Percentiles rank a stretch among this genome's conserved stretches.
Conservation (phyloP, 2,113 vertebrate species). For the Periophthalmodon schlosseri region DNA sequence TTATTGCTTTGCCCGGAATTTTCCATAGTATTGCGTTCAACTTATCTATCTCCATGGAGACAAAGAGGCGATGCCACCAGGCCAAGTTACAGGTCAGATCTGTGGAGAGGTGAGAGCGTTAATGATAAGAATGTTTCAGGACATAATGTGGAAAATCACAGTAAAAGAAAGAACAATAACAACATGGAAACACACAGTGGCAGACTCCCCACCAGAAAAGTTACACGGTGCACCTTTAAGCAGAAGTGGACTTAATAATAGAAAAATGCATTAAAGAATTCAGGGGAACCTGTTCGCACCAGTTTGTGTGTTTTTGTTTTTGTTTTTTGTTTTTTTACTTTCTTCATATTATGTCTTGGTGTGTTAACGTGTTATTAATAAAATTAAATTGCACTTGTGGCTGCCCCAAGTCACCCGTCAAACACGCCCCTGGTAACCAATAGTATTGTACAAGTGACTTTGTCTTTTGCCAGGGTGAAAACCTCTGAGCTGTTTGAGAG, state of each 20-base stretch:
- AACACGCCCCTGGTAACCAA: neutral
- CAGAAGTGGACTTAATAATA: neutral
- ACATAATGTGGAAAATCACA: too few relatives aligned
- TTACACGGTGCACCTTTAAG: neutral
- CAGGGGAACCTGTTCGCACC: neutral
- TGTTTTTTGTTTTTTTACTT: too few relatives aligned
- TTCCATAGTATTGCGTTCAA: too few relatives aligned
- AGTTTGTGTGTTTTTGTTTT: neutral
- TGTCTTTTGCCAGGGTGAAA: constrained; percentile 86
- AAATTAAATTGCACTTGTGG: neutral
- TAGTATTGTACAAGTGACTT: constrained; percentile 37
- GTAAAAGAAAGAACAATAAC: too few relatives aligned
- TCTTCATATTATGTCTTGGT: neutral
- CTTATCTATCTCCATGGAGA: too few relatives aligned
- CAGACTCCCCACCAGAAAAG: too few relatives aligned
- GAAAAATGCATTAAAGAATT: neutral
- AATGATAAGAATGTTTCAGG: too few relatives aligned
- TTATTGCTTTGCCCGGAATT: too few relatives aligned
- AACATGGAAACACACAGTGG: too few relatives aligned
- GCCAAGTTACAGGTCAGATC: too few relatives aligned
- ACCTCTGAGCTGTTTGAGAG: constrained; percentile 95
- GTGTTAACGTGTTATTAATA: neutral
- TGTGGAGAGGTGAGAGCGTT: too few relatives aligned
- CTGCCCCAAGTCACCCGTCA: neutral
- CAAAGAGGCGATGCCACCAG: too few relatives aligned